Conservation (phyloP, 2,888 invertebrate species). For the Piscicola geometra region DNA sequence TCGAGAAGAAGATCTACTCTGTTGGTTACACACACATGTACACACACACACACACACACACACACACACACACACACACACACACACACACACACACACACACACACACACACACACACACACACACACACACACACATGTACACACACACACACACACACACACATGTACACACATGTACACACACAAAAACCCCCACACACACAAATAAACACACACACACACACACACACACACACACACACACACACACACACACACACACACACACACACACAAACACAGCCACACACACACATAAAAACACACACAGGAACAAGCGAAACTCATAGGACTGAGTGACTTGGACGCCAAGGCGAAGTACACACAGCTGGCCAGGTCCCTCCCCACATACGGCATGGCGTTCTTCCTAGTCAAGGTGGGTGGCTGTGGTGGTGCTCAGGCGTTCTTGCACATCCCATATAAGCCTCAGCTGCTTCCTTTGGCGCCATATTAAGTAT, state of each 20-base stretch:
- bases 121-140: constrained; percentile 20
- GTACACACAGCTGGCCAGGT: constrained; percentile 90
- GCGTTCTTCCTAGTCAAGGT: constrained; percentile 97
- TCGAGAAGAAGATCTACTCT: constrained; percentile 88
- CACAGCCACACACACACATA: constrained; percentile 12
- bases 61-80: no score
- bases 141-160: neutral
- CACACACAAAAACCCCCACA: constrained; percentile 1
- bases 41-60: constrained; percentile 6
- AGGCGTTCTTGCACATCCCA: no score
- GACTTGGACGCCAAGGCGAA: constrained; percentile 89
- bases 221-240: no score
- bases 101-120: constrained; percentile 11
- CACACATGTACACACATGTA: constrained; percentile 1
- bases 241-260: no score
- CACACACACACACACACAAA: neutral
- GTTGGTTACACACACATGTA: constrained; percentile 44
- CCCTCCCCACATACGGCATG: constrained; percentile 95
- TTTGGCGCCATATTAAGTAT: no score
- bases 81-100: no score
- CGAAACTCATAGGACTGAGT: constrained; percentile 70
- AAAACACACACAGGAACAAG: constrained; percentile 66
- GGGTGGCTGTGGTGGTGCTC: constrained; percentile 12
- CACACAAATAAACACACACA: neutral
- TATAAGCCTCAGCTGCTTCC: no score